Conservation (phyloP, 2,113 vertebrate genomes). For the Ovis aries region ARS-UI_Ramb_v3.0 NC_056080.1:1584001-1584500, state of each 20-base stretch:
- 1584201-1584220: not conserved
- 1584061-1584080: not conserved
- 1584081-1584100: not conserved
- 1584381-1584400: not conserved
- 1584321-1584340: not conserved
- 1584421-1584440: not conserved
- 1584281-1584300: not conserved
- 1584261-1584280: not conserved
- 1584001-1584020: not conserved
- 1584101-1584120: not conserved
- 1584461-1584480: not conserved
- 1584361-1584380: not conserved
- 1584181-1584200: not conserved
- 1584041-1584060: not conserved
- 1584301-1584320: not conserved
- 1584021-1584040: not conserved
- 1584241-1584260: not conserved
- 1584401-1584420: fast-evolving
- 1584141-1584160: not conserved
- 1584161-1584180: not conserved
- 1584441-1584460: not conserved
- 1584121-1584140: not conserved
- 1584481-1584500: not conserved
- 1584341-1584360: not conserved
- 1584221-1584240: not conserved